Evolutionary conservation across 2,888 invertebrate species (phyloP).

Genomic region (Chrysolina haemoptera): DNA sequence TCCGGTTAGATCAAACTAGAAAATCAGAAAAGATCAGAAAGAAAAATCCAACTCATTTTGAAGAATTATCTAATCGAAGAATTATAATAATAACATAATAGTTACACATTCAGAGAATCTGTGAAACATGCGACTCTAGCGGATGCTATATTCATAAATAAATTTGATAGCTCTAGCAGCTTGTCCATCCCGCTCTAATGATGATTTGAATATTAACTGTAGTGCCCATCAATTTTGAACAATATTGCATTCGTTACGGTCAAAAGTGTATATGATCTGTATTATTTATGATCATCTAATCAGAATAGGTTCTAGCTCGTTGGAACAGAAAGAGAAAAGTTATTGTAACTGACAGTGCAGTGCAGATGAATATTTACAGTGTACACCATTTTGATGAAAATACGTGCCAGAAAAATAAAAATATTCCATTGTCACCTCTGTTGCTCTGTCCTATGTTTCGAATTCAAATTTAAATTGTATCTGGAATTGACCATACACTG

Average conservation of each 20-base stretch:
- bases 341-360: background rate
- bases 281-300: background rate
- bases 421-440: too few relatives aligned
- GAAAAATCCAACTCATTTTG: too few relatives aligned
- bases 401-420: too few relatives aligned
- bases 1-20: too few relatives aligned
- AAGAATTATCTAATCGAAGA: too few relatives aligned
- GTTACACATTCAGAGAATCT: conserved; percentile 20
- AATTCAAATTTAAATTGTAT: too few relatives aligned
- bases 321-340: background rate
- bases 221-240: conserved; percentile 18
- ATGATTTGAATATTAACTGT: conserved; percentile 31
- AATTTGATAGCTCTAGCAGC: background rate
- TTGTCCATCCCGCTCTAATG: conserved; percentile 15
- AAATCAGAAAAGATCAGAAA: too few relatives aligned
- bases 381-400: too few relatives aligned
- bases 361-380: background rate
- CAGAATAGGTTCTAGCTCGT: background rate
- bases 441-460: too few relatives aligned
- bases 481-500: too few relatives aligned
- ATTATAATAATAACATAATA: too few relatives aligned
- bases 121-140: background rate
- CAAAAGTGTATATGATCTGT: conserved; percentile 1
- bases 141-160: conserved; percentile 24
- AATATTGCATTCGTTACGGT: conserved; percentile 11